These are phyloP conservation scores for Tanytarsus gracilentus DNA, from an alignment of 2,888 invertebrate species.

Conservation along the genomic window DNA sequence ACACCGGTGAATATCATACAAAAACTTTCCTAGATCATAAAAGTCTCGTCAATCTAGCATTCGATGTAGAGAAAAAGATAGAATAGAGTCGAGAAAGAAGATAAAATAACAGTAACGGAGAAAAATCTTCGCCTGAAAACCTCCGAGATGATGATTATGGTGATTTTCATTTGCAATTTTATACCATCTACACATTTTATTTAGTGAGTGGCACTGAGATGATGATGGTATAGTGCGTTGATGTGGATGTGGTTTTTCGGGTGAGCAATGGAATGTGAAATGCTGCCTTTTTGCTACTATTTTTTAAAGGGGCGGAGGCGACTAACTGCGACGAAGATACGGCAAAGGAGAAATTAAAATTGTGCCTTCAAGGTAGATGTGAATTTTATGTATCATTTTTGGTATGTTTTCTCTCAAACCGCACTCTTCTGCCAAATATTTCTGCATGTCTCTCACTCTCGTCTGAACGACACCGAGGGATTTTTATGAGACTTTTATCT, in stretches of 20 bases:
- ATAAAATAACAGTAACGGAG: background rate
- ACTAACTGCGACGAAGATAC: background rate
- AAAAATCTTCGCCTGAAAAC: background rate
- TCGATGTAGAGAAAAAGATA: no score
- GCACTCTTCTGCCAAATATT: background rate
- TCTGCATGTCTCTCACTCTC: background rate
- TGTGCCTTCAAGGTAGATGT: slow-evolving; percentile 27
- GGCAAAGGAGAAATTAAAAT: slow-evolving; percentile 25
- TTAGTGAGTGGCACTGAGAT: background rate
- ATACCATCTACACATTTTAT: slow-evolving; percentile 1
- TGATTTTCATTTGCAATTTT: slow-evolving; percentile 22
- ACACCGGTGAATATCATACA: no score
- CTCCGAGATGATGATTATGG: slow-evolving; percentile 21
- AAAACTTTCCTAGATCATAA: no score
- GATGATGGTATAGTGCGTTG: slow-evolving; percentile 17
- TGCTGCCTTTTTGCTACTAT: slow-evolving; percentile 5
- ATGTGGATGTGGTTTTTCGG: slow-evolving; percentile 20
- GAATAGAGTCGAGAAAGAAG: background rate
- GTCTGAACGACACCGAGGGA: background rate
- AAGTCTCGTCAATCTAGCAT: no score
- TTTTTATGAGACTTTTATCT: slow-evolving; percentile 28
- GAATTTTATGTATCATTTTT: slow-evolving; percentile 28
- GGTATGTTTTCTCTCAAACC: slow-evolving; percentile 5
- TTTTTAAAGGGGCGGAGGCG: background rate
- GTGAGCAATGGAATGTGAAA: slow-evolving; percentile 26